Conservation (phyloP, 2,888 invertebrate species). For the Ceraclea dissimilis region DNA sequence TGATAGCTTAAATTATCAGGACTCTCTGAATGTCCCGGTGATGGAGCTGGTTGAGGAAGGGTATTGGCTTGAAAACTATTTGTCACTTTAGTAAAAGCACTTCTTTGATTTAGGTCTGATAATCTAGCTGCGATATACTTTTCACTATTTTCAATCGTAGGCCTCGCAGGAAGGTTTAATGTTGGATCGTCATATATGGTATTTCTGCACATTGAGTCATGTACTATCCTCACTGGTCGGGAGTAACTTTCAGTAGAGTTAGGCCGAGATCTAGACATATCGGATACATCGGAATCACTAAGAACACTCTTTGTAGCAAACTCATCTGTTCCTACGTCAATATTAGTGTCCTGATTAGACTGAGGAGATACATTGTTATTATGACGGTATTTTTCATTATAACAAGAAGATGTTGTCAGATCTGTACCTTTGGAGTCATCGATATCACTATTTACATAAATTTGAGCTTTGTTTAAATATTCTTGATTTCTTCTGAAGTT, state of each 20-base stretch:
- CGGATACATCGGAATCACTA: conserved; percentile 47
- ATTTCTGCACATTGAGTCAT: conserved; percentile 42
- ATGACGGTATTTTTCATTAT: conserved; percentile 36
- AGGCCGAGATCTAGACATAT: conserved; percentile 44
- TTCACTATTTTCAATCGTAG: conserved; percentile 42
- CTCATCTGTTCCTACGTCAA: conserved; percentile 47
- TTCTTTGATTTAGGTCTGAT: conserved; percentile 53
- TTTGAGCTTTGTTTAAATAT: conserved; percentile 36
- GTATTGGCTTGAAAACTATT: conserved; percentile 32
- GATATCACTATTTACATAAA: conserved; percentile 28
- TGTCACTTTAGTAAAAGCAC: conserved; percentile 79
- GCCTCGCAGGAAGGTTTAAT: conserved; percentile 43
- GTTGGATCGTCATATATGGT: conserved; percentile 56
- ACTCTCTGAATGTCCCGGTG: conserved; percentile 65
- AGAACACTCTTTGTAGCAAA: conserved; percentile 41
- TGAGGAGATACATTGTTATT: conserved; percentile 46
- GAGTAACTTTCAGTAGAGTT: conserved; percentile 50
- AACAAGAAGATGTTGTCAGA: conserved; percentile 20
- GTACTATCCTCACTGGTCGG: conserved; percentile 46
- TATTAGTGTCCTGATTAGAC: conserved; percentile 45
- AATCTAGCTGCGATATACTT: conserved; percentile 38
- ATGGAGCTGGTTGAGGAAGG: conserved; percentile 39
- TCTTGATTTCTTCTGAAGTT: conserved; percentile 43
- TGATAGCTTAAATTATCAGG: conserved; percentile 72
- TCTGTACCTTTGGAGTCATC: conserved; percentile 23